These are phyloP conservation scores for Plestiodon gilberti DNA, from an alignment of 2,113 vertebrate genomes.

Conservation along the genomic window DNA sequence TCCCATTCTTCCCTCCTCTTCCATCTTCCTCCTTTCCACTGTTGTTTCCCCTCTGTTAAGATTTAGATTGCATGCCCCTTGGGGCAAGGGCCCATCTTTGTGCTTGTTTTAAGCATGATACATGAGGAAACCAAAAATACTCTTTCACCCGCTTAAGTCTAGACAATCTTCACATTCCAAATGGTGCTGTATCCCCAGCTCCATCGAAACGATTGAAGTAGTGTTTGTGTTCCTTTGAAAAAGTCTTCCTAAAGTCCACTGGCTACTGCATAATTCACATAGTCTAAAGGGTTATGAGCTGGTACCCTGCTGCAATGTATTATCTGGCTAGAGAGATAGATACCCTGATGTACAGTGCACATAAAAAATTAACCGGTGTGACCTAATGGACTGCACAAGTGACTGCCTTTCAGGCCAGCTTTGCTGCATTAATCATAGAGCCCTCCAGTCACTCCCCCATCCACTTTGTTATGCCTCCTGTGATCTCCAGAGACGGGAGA, in stretches of 20 bases:
- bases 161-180: not conserved
- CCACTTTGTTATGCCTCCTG: slow-evolving; percentile 43
- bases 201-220: not conserved
- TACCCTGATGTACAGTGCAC: not conserved
- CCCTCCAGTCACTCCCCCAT: slow-evolving; percentile 40
- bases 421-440: slow-evolving; percentile 33
- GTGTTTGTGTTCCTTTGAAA: not conserved
- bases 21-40: too few species aligned
- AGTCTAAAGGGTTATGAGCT: not conserved
- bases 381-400: slow-evolving; percentile 12
- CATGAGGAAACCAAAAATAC: not conserved
- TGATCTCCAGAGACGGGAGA: slow-evolving; percentile 56
- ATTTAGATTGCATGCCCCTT: too few species aligned
- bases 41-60: too few species aligned
- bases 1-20: too few species aligned
- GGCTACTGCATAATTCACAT: slow-evolving; percentile 23
- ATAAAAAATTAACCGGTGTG: slow-evolving; percentile 57
- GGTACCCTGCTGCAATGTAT: not conserved
- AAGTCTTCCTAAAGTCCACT: slow-evolving; percentile 15
- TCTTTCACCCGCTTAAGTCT: too few species aligned
- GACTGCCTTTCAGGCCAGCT: slow-evolving; percentile 6
- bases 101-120: not conserved
- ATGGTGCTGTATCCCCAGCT: slow-evolving; percentile 3
- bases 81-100: too few species aligned
- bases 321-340: slow-evolving; percentile 13